These are phyloP conservation scores for Theropithecus gelada DNA, from an alignment of 2,113 vertebrate species.

Conservation along the genomic window DNA sequence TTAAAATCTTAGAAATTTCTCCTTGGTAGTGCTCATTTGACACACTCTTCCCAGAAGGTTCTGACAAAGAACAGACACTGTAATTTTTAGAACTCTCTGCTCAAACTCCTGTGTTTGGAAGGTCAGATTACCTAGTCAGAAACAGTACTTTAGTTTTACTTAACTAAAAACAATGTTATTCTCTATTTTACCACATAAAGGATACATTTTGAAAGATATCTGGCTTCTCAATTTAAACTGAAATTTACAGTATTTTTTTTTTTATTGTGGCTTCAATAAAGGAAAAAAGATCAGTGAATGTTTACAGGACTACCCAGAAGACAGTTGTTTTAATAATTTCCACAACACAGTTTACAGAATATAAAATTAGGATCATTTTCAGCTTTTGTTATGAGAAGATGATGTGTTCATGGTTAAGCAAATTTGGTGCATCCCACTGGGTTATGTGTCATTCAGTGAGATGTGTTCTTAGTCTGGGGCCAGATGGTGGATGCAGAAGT, in stretches of 20 bases:
- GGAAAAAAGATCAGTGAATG: not conserved
- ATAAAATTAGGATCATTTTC: slow-evolving; percentile 37
- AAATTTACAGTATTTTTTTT: not conserved
- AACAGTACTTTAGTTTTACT: not conserved
- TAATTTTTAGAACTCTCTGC: not conserved
- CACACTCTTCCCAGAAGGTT: not conserved
- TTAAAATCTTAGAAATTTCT: not conserved
- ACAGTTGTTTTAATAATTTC: not conserved
- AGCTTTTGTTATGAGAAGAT: slow-evolving; percentile 51
- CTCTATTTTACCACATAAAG: not conserved
- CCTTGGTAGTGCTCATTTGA: not conserved
- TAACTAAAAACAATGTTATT: not conserved
- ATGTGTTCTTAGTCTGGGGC: slow-evolving; percentile 79
- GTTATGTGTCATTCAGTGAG: slow-evolving; percentile 78
- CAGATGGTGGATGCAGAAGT: slow-evolving; percentile 89
- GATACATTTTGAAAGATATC: not conserved
- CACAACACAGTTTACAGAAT: slow-evolving; percentile 35
- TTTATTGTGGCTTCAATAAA: not conserved
- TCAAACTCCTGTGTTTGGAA: not conserved
- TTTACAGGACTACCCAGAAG: not conserved
- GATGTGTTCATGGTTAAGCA: slow-evolving; percentile 60
- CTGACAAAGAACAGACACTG: not conserved
- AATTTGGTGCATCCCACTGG: slow-evolving; percentile 71
- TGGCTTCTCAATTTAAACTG: not conserved
- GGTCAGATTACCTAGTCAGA: not conserved